phyloP scores from a whole-genome alignment of 1,140 invertebrate genomes.

The Aphaenogaster floridana region DNA sequence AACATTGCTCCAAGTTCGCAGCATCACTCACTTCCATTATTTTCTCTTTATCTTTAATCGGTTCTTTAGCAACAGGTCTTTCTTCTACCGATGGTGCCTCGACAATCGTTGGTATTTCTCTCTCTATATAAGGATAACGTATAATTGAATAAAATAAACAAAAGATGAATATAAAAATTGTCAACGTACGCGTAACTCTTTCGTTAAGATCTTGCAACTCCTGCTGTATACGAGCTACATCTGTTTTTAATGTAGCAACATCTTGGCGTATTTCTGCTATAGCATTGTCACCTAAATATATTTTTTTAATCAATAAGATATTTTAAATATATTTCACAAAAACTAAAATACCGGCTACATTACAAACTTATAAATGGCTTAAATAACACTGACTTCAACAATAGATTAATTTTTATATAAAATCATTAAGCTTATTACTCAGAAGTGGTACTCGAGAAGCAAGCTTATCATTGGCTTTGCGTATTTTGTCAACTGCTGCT shows the following conservation, averaged over 20 bases:
- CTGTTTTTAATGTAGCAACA: constrained; percentile 57
- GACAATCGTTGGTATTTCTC: background rate
- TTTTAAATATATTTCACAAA: background rate
- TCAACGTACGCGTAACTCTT: constrained; percentile 47
- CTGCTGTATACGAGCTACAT: constrained; percentile 62
- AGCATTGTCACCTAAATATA: constrained; percentile 48
- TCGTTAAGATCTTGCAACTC: constrained; percentile 63
- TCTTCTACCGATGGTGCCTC: background rate
- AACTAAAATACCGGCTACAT: background rate
- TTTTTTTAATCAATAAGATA: background rate
- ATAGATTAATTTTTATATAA: background rate
- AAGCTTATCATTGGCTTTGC: background rate
- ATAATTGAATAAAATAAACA: background rate
- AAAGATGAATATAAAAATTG: background rate
- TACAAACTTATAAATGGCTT: background rate
- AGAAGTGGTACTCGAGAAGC: background rate
- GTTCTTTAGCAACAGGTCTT: background rate
- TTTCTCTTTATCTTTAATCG: background rate
- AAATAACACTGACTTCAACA: constrained; percentile 4
- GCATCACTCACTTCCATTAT: background rate
- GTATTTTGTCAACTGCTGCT: background rate
- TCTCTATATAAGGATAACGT: background rate
- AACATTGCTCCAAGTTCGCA: background rate
- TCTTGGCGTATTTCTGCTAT: constrained; percentile 68
- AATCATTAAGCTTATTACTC: constrained; percentile 25